A percentile compares a stretch with the other conserved stretches of the same genome.
Conservation (phyloP, 2,113 vertebrate species). For the Crotalus horridus region DNA sequence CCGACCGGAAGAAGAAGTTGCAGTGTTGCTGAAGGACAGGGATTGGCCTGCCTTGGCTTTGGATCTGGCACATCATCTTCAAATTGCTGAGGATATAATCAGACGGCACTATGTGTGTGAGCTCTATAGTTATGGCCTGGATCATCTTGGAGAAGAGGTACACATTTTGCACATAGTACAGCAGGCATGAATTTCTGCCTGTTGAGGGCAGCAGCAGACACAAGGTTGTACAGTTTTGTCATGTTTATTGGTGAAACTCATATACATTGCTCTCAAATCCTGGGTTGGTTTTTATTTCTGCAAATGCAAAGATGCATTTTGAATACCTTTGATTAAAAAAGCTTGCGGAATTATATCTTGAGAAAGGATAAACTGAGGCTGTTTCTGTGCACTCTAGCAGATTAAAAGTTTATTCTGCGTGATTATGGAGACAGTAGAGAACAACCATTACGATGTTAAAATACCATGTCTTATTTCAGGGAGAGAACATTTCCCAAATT, state of each 20-base stretch:
- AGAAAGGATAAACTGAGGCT: background rate
- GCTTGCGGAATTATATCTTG: background rate
- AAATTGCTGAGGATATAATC: conserved; percentile 85
- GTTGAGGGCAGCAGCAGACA: background rate
- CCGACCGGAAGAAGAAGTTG: conserved; percentile 39
- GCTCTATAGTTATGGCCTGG: conserved; percentile 89
- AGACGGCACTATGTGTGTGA: conserved; percentile 88
- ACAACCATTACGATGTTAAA: background rate
- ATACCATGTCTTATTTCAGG: background rate
- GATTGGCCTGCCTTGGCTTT: conserved; percentile 84
- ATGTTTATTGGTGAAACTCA: background rate
- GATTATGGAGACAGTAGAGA: background rate
- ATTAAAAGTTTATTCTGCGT: background rate
- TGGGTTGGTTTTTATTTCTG: background rate
- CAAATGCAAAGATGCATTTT: background rate
- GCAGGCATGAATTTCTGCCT: background rate
- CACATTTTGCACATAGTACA: background rate
- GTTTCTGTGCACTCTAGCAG: background rate
- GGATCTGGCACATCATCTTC: conserved; percentile 84
- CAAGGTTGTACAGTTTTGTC: background rate
- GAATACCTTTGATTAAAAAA: background rate
- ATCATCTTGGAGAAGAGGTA: conserved; percentile 90
- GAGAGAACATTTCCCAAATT: background rate
- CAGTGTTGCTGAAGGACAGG: conserved; percentile 66
- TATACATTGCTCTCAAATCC: background rate